Conservation (phyloP, 2,888 invertebrate genomes). For the Troides aeacus region DNA sequence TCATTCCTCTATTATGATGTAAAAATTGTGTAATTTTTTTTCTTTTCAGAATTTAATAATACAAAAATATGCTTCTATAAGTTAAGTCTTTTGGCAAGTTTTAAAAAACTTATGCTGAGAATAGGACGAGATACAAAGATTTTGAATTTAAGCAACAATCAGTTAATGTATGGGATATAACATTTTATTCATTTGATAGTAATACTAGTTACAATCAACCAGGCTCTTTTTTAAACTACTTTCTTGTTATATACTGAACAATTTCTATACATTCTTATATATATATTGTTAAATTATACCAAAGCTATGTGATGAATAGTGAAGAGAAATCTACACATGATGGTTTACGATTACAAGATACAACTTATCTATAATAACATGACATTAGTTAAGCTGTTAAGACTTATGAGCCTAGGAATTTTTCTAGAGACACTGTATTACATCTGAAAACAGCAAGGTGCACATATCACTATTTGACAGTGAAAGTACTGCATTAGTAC, state of each 20-base stretch:
- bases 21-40: neutral
- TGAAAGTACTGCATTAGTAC: too few relatives aligned
- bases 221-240: neutral
- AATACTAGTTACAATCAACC: neutral
- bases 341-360: too few relatives aligned
- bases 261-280: neutral
- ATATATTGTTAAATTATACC: too few relatives aligned
- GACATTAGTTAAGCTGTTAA: too few relatives aligned
- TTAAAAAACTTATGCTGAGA: slow-evolving; percentile 67
- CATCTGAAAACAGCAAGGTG: too few relatives aligned
- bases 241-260: neutral
- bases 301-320: too few relatives aligned
- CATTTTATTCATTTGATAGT: slow-evolving; percentile 2
- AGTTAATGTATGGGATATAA: slow-evolving; percentile 50
- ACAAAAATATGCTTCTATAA: slow-evolving; percentile 64
- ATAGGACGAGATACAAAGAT: slow-evolving; percentile 64
- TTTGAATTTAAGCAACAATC: slow-evolving; percentile 64
- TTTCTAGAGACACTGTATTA: too few relatives aligned
- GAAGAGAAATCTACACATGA: too few relatives aligned
- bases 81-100: slow-evolving; percentile 53
- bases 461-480: too few relatives aligned
- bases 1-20: too few relatives aligned
- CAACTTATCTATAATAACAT: too few relatives aligned
- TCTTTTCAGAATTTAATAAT: slow-evolving; percentile 57
- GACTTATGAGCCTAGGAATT: too few relatives aligned